These are phyloP conservation scores for Halcyon smyrnensis DNA, from an alignment of 2,797 vertebrate species.

Conservation along the genomic window DNA sequence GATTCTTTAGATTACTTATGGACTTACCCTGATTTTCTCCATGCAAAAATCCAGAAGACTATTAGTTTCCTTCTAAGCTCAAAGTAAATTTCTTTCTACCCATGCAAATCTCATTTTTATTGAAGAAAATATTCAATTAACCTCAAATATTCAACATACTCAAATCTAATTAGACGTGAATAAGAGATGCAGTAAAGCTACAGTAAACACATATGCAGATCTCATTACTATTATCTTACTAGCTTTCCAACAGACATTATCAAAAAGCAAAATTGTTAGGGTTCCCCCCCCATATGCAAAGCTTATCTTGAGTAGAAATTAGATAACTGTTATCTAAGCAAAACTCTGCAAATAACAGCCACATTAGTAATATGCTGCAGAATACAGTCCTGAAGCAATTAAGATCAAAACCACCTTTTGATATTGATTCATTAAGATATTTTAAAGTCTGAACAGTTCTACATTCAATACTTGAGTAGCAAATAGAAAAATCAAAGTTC, in stretches of 20 bases:
- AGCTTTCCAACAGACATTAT: slow-evolving; percentile 67
- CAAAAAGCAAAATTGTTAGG: slow-evolving; percentile 53
- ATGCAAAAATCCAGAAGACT: slow-evolving; percentile 39
- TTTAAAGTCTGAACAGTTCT: neutral
- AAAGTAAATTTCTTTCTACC: slow-evolving; percentile 49
- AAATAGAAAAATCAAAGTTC: slow-evolving; percentile 25
- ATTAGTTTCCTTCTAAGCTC: slow-evolving; percentile 65
- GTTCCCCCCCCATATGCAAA: neutral
- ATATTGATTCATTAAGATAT: neutral
- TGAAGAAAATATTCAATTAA: slow-evolving; percentile 79
- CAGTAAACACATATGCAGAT: slow-evolving; percentile 65
- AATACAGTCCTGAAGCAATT: neutral
- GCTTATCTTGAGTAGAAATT: slow-evolving; percentile 39
- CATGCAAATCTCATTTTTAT: slow-evolving; percentile 77
- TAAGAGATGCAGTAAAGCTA: slow-evolving; percentile 64
- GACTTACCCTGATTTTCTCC: slow-evolving; percentile 34
- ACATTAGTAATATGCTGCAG: neutral
- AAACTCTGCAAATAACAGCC: neutral
- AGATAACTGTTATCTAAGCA: slow-evolving; percentile 39
- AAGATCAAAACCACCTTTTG: neutral
- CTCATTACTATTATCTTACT: slow-evolving; percentile 68
- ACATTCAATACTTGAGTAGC: neutral
- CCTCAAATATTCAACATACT: slow-evolving; percentile 68
- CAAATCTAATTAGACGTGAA: slow-evolving; percentile 71
- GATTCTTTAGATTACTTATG: slow-evolving; percentile 59